Base-by-base conservation (phyloP, 2,797 vertebrate genomes). In the Podargus strigoides region DNA sequence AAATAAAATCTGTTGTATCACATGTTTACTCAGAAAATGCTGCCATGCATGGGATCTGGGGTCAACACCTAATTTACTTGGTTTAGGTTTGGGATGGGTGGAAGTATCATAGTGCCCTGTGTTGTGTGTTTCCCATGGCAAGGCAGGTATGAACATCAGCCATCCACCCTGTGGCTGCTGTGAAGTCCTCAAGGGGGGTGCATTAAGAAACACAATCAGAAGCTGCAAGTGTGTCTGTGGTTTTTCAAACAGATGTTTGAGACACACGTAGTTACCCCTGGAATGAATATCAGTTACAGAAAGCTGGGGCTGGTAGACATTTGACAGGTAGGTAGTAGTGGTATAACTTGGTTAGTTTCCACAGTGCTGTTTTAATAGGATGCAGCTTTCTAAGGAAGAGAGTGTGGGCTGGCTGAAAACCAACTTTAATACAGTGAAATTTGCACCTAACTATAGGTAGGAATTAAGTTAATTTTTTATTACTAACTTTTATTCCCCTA, bases 141-240 rank as follows among this genome's bases (percentile, higher is more conserved):
- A 5, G 41, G n/a, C 1, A 5, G 11, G 3, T 32, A 2, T 10
- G 67, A 28, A 1, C 19, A 1, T 1, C 0, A 2, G 14, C 26
- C 55, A 14, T 13, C 53, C 11, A 9, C 18, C 6, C 58, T 15
- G 24, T 0, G 2, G 9, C 23, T 36, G 36, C 11, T 49, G n/a
- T 5, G 36, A 36, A 3, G 6, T 9, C 15, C 66, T 72, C 34
- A 8, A 2, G 22, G 49, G 49, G 9, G 14, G 5, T 13, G 32
- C 5, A 5, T 15, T 27, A 18, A 18, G 32, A 46, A 56, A 28
- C 0, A 6, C 34, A 14, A 7, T 37, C 64, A 44, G 64, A 49
- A 76, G 55, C 55, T 47, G 39, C 3, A 4, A 22, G 20, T 4
- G 6, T 22, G 30, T 47, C 22, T 64, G 55, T 85, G 41, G 9